Evolutionary conservation across 2,797 vertebrate species (phyloP), one percentile per base, ranked within the genome.

Genomic region (Cyclura pinguis): DNA sequence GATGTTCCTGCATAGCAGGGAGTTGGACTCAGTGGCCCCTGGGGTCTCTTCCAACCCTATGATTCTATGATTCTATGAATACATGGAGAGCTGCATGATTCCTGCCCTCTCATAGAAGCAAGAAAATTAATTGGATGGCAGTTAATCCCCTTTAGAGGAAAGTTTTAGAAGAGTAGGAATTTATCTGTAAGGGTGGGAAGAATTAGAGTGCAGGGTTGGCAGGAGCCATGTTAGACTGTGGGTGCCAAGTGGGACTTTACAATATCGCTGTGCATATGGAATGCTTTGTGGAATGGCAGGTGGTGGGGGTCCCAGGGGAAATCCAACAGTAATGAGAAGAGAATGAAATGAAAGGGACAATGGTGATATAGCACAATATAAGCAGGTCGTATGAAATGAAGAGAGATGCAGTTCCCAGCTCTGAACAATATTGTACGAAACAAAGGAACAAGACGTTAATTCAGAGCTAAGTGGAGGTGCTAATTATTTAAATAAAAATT

Each of bases 401-500:
- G 89, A 80, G 73, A 84, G 93, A 80, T 74, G 87, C 87, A 64
- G n/a, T 6, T 72, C 27, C 42, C 20, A 55, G 88, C 81, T 50
- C 92, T 47, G 9, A 94, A 96, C 89, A 10, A 47, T 89, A 81
- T 89, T 95, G 93, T 92, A 93, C 93, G 93, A 94, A 94, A 89
- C 85, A 88, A 90, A 88, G 88, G 89, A 91, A 94, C 1, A 0
- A 62, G 89, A 96, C 91, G 93, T 95, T 69, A 91, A 94, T 86
- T 95, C 93, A 92, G 91, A 94, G 96, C 93, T 96, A 93, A 0
- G 96, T 94, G 93, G 90, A 95, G 94, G 72, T 72, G 94, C 95
- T 96, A 93, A 93, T 95, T 94, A 94, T 96, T 22, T 95, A 95
- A 95, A 95, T 72, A 96, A 96, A 96, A 96, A 96, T 94, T 93